phyloP scores from a whole-genome alignment of 2,113 vertebrate genomes.

The Camelus dromedarius region DNA sequence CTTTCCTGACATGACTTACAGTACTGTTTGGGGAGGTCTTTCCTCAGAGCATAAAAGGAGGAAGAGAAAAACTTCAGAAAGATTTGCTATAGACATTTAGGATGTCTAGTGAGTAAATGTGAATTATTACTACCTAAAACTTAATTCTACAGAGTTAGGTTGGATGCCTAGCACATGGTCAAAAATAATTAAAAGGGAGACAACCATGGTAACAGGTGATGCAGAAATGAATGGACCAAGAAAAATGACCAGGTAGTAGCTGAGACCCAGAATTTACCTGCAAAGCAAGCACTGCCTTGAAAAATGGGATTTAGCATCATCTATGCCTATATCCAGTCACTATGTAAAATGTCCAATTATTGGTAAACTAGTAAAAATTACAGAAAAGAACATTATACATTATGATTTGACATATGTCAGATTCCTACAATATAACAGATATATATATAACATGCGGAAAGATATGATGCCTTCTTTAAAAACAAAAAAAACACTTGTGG shows the following conservation, averaged over 20 bases:
- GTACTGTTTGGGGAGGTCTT: not conserved
- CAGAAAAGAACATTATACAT: not conserved
- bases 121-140: conserved; percentile 40
- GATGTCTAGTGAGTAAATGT: conserved; percentile 11
- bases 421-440: not conserved
- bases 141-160: not conserved
- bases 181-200: conserved; percentile 43
- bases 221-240: not conserved
- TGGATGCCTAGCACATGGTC: not conserved
- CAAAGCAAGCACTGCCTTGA: not conserved
- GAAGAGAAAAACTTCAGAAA: conserved; percentile 24
- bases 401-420: not conserved
- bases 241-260: not conserved
- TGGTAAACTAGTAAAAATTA: conserved; percentile 7
- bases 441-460: not conserved
- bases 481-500: not conserved
- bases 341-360: not conserved
- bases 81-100: not conserved
- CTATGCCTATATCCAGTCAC: not conserved
- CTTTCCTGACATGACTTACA: not conserved
- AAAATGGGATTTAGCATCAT: not conserved
- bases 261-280: not conserved
- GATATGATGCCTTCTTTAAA: not conserved
- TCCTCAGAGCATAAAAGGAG: not conserved
- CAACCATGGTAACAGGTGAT: not conserved